Evolutionary conservation across 2,797 vertebrate species (phyloP).

Genomic region (Bradypus variegatus): DNA sequence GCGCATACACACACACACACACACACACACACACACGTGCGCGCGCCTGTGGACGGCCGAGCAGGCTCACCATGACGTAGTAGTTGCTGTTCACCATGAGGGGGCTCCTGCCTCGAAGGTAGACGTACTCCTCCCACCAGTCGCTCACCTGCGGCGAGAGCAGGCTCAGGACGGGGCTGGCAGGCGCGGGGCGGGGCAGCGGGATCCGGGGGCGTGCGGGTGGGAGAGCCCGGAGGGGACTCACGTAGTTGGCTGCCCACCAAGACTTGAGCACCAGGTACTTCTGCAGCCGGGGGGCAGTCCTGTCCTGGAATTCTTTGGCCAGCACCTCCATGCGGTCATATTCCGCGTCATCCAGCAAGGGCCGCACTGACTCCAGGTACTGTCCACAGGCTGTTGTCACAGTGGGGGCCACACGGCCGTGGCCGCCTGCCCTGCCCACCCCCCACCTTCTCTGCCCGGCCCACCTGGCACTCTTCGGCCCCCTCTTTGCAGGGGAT

Average conservation of each 20-base stretch:
- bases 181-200: background rate
- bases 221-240: constrained; percentile 50
- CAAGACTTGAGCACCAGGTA: constrained; percentile 90
- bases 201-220: background rate
- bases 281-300: constrained; percentile 84
- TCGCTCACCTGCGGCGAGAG: constrained; percentile 84
- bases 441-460: background rate
- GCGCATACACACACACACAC: too few species aligned
- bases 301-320: constrained; percentile 82
- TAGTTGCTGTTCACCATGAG: constrained; percentile 99
- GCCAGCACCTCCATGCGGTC: constrained; percentile 82
- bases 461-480: background rate
- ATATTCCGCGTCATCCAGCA: constrained; percentile 81
- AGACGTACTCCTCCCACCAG: constrained; percentile 98
- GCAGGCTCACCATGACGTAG: constrained; percentile 82
- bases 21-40: too few species aligned
- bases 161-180: background rate
- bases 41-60: too few species aligned
- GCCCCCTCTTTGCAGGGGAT: background rate
- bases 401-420: background rate
- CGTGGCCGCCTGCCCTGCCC: background rate
- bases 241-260: constrained; percentile 94
- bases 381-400: constrained; percentile 76
- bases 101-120: constrained; percentile 85
- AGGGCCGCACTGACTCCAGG: constrained; percentile 86